Conservation (phyloP, 2,888 invertebrate genomes). For the Amiota mariae region DNA sequence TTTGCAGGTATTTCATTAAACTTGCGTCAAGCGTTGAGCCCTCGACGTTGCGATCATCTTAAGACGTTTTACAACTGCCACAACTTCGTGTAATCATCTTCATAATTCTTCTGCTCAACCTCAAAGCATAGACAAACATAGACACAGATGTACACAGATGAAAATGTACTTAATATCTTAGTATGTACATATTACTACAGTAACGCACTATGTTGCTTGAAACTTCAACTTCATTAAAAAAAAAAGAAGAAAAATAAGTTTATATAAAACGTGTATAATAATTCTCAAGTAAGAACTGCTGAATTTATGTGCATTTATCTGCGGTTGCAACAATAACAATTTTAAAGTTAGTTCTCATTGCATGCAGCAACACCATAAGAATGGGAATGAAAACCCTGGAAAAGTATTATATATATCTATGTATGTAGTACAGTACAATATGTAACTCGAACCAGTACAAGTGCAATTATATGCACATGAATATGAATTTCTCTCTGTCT, state of each 20-base stretch:
- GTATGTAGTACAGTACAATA: background rate
- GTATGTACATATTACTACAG: slow-evolving; percentile 36
- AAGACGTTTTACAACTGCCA: background rate
- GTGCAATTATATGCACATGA: slow-evolving; percentile 52
- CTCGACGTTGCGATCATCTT: background rate
- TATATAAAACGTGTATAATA: slow-evolving; percentile 4
- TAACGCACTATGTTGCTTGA: slow-evolving; percentile 35
- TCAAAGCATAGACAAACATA: background rate
- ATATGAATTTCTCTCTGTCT: slow-evolving; percentile 7
- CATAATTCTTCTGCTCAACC: slow-evolving; percentile 55
- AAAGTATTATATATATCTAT: background rate
- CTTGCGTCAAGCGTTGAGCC: slow-evolving; percentile 51
- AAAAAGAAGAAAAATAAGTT: slow-evolving; percentile 28
- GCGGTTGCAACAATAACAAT: slow-evolving; percentile 25
- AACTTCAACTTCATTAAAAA: slow-evolving; percentile 43
- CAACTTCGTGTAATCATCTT: slow-evolving; percentile 59
- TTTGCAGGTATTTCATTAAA: slow-evolving; percentile 63
- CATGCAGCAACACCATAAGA: background rate
- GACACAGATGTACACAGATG: no score
- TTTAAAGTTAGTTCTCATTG: background rate
- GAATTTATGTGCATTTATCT: slow-evolving; percentile 66
- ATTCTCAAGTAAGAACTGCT: slow-evolving; percentile 50
- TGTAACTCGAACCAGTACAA: slow-evolving; percentile 49
- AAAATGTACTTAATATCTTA: background rate
- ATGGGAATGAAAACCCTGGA: background rate